A percentile compares a stretch with the other conserved stretches of the same genome.
Conservation (phyloP, 92 coral and sea anemone species). For the Porites evermanni region DNA sequence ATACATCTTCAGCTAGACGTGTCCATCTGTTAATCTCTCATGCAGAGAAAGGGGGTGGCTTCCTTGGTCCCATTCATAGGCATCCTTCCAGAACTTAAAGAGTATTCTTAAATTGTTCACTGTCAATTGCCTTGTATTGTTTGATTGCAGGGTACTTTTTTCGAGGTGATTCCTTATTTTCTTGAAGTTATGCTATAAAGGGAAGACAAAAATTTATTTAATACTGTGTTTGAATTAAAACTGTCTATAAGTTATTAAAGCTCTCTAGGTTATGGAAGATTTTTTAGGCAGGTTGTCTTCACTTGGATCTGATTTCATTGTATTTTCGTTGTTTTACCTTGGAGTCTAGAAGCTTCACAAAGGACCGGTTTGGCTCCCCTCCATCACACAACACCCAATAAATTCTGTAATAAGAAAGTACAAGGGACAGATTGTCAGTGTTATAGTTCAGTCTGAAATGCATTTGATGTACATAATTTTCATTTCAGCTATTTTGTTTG, state of each 20-base stretch:
- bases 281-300: no score
- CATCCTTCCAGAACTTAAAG: constrained; percentile 42
- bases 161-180: constrained; percentile 30
- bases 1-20: not conserved
- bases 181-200: constrained; percentile 45
- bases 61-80: constrained; percentile 36
- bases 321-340: not conserved
- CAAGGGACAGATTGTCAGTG: no score
- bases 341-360: constrained; percentile 44
- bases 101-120: not conserved
- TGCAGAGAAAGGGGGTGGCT: constrained; percentile 47
- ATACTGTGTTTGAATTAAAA: no score
- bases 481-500: no score
- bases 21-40: constrained; percentile 64
- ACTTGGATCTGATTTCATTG: no score
- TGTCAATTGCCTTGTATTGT: constrained; percentile 17
- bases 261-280: no score
- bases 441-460: no score
- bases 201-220: no score
- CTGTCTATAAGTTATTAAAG: no score
- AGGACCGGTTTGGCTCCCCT: constrained; percentile 43
- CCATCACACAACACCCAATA: constrained; percentile 57
- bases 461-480: no score
- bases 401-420: constrained; percentile 4
- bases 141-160: constrained; percentile 22